Conservation (phyloP, 1,140 invertebrate species). For the Pachypeltis micranthus region DNA sequence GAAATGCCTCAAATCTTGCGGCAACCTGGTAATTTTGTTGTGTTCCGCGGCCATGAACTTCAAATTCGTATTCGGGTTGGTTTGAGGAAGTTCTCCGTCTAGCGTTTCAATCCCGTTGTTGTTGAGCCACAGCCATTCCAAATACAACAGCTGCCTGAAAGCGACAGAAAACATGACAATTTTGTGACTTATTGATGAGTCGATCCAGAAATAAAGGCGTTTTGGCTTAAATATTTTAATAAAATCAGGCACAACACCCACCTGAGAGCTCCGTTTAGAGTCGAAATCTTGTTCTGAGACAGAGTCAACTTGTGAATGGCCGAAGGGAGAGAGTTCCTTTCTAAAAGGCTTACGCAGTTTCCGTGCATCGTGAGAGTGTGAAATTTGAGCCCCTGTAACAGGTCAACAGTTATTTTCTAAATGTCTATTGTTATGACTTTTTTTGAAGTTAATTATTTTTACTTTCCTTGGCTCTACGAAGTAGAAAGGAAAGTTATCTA, state of each 20-base stretch:
- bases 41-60: constrained; percentile 55
- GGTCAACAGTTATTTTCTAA: no score
- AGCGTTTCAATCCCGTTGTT: constrained; percentile 56
- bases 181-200: neutral
- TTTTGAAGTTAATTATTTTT: no score
- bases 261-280: constrained; percentile 59
- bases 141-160: constrained; percentile 46
- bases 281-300: constrained; percentile 53
- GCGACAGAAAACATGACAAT: neutral
- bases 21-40: constrained; percentile 54
- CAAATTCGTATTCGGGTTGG: constrained; percentile 45
- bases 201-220: no score
- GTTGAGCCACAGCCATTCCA: constrained; percentile 66
- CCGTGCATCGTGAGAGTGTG: constrained; percentile 54
- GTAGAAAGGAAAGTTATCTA: no score
- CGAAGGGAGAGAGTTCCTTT: constrained; percentile 49
- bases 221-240: neutral
- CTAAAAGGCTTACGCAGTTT: constrained; percentile 55
- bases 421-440: no score
- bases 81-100: constrained; percentile 56
- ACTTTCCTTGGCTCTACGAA: no score
- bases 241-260: constrained; percentile 26
- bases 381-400: constrained; percentile 48
- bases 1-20: constrained; percentile 52
- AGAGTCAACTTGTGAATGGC: constrained; percentile 54